phyloP scores from a whole-genome alignment of 2,113 vertebrate species.

The Actenoides hombroni region DNA sequence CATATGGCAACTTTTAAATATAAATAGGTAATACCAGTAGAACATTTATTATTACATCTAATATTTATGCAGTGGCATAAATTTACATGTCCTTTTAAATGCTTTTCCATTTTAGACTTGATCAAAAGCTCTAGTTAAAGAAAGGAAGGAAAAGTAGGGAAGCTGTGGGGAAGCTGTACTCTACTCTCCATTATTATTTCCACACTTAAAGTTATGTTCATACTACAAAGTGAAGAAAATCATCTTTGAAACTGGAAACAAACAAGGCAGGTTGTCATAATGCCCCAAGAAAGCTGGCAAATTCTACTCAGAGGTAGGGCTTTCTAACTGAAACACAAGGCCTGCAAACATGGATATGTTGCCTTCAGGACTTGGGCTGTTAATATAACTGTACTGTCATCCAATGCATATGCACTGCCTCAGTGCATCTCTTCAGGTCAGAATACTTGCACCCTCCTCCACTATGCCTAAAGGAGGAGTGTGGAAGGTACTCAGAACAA shows the following conservation, averaged over 20 bases:
- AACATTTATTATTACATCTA: conserved; percentile 15
- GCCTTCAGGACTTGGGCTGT: not conserved
- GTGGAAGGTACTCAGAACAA: not conserved
- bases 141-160: not conserved
- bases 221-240: not conserved
- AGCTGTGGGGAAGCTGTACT: not conserved
- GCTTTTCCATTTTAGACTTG: not conserved
- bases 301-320: not conserved
- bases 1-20: not conserved
- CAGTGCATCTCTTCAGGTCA: not conserved
- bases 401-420: not conserved
- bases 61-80: conserved; percentile 17
- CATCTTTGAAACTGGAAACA: not conserved
- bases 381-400: not conserved
- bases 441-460: not conserved
- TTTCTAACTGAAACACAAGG: not conserved
- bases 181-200: not conserved
- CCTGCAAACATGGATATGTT: not conserved
- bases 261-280: not conserved
- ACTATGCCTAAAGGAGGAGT: not conserved
- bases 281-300: not conserved
- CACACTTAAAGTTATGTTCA: not conserved
- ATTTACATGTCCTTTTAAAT: not conserved
- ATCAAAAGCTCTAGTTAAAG: not conserved
- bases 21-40: not conserved